phyloP scores from a whole-genome alignment of 2,113 vertebrate genomes.

The Indri indri region DNA sequence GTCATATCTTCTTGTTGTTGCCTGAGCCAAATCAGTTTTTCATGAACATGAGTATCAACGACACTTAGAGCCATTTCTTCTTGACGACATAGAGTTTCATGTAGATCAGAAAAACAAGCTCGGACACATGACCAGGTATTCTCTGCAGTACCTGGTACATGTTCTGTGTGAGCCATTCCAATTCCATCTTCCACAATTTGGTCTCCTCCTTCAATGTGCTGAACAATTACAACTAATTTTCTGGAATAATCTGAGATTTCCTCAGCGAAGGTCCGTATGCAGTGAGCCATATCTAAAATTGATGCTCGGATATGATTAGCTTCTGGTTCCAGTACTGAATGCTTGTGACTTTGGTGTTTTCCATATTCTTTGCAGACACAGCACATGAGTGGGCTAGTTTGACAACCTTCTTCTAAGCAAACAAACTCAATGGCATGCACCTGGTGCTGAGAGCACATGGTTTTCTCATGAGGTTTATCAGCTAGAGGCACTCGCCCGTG shows the following conservation, averaged over 20 bases:
- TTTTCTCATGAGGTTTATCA: conserved; percentile 99
- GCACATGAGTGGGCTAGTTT: conserved; percentile 96
- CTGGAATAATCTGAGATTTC: conserved; percentile 98
- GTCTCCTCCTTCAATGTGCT: conserved; percentile 98
- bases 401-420: conserved; percentile 96
- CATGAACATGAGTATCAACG: conserved; percentile 96
- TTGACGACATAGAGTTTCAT: conserved; percentile 97
- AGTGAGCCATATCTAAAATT: conserved; percentile 99
- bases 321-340: conserved; percentile 94
- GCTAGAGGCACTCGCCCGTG: conserved; percentile 96
- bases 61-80: conserved; percentile 99
- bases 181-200: conserved; percentile 97
- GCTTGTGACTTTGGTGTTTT: conserved; percentile 70
- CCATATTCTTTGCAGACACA: conserved; percentile 96
- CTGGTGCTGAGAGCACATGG: conserved; percentile 96
- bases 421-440: conserved; percentile 99
- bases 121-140: conserved; percentile 97
- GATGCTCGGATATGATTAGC: conserved; percentile 98
- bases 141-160: conserved; percentile 97
- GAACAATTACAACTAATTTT: conserved; percentile 97
- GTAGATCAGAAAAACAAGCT: conserved; percentile 97
- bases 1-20: conserved; percentile 99
- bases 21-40: conserved; percentile 97
- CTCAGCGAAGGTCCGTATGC: conserved; percentile 97
- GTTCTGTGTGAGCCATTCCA: conserved; percentile 97